Evolutionary conservation across 2,888 invertebrate species (phyloP).

Genomic region (Hyppa rectilinea): DNA sequence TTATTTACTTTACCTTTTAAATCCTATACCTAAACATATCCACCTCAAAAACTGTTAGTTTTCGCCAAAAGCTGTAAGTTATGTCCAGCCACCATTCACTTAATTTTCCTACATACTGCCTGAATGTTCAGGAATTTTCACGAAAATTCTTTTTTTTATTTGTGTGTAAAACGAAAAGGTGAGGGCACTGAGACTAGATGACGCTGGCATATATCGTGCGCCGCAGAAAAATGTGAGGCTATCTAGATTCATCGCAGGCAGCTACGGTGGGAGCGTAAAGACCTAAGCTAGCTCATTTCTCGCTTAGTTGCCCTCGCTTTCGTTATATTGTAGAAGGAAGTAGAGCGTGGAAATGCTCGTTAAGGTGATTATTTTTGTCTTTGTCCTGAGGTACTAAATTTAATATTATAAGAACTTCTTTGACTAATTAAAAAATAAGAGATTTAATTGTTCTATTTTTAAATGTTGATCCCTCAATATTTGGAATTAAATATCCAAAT

Average conservation of each 20-base stretch:
- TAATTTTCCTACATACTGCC: constrained; percentile 6
- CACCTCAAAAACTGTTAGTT: constrained; percentile 10
- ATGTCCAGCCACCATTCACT: constrained; percentile 2
- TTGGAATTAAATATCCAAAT: no score
- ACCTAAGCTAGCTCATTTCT: constrained; percentile 70
- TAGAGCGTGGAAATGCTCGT: background rate
- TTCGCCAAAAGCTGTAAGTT: no score
- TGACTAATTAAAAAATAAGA: no score
- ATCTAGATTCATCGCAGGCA: constrained; percentile 65
- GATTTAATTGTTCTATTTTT: no score
- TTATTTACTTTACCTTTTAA: constrained; percentile 20
- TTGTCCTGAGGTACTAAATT: no score
- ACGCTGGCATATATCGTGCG: constrained; percentile 45
- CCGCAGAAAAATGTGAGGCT: constrained; percentile 69
- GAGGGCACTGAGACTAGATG: constrained; percentile 23
- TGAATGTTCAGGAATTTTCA: constrained; percentile 33
- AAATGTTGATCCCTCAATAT: no score
- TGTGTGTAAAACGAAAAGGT: constrained; percentile 21
- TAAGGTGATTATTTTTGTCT: constrained; percentile 5
- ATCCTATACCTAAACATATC: constrained; percentile 2
- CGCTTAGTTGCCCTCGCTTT: constrained; percentile 44
- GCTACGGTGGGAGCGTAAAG: constrained; percentile 54
- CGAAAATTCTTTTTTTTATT: constrained; percentile 14
- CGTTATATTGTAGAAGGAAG: constrained; percentile 29
- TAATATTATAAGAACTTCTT: no score